Evolutionary conservation across 2,797 vertebrate species (phyloP), one percentile per base, ranked within the genome.

Genomic region (Darevskia nairensis): DNA sequence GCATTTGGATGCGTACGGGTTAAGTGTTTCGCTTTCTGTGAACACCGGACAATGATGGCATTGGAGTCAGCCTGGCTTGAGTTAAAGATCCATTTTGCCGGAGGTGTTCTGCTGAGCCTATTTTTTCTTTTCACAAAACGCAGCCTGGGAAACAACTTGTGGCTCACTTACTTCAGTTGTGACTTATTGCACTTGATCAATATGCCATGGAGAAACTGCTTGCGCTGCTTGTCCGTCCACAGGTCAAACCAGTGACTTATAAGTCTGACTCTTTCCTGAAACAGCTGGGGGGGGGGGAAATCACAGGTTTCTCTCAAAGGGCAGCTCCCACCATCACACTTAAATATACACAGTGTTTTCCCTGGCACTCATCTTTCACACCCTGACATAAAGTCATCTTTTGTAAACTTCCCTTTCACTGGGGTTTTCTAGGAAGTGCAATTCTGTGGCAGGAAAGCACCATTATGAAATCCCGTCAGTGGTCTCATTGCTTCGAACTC

Each of bases 221-320:
- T 98, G 87, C 98, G 97, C 96, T 99, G 98, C 46, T 94, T 89
- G 92, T 98, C 97, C 0, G 96, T 98, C 98, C 98, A 98, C 88
- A 99, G 95, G 90, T 98, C 98, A 95, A 98, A 99, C 98, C 98
- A 99, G 91, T 97, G 98, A 41, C 97, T 93, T 94, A 98, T 93
- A 0, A 98, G 97, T 41, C 93, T 95, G 69, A 96, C 93, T 95
- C 98, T 97, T 95, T 98, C 98, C 94, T 97, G 97, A 94, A 98
- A 99, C 83, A 98, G 96, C 98, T 98, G 71, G 50, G 50, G 50
- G 41, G 41, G 41, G 41, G 50, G 89, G 80, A 76, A 85, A 55
- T 35, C 1, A 46, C 39, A 78, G 4, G 8, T 8, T 87, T 75
- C 59, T 68, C 27, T 32, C 10, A 8, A 64, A 76, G 32, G 2